These are phyloP conservation scores for Antennarius striatus DNA, from an alignment of 2,113 vertebrate species.

Conservation along the genomic window DNA sequence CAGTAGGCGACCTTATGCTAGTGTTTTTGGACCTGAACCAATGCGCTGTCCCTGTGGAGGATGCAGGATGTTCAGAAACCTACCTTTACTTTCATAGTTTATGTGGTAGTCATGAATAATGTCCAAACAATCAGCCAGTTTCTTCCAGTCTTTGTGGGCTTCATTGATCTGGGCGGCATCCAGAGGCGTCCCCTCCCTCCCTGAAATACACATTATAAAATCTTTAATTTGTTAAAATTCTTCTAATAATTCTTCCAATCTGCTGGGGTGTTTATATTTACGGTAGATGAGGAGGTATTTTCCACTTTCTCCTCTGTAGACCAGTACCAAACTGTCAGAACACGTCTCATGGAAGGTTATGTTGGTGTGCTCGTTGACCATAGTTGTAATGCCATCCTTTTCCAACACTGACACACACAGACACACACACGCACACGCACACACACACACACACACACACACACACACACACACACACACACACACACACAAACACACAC, in stretches of 20 bases:
- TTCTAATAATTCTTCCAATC: no score
- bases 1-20: no score
- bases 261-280: slow-evolving; percentile 12
- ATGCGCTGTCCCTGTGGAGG: no score
- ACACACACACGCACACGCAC: no score
- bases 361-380: accelerated
- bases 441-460: no score
- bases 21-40: no score
- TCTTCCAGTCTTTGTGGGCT: accelerated
- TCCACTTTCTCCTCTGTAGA: accelerated
- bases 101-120: neutral
- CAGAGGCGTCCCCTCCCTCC: neutral
- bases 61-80: neutral
- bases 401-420: neutral
- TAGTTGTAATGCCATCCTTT: accelerated
- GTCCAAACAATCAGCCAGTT: slow-evolving; percentile 11
- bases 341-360: slow-evolving; percentile 1
- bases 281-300: slow-evolving; percentile 1
- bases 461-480: no score
- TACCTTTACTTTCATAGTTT: slow-evolving; percentile 3
- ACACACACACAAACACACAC: no score
- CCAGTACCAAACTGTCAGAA: neutral
- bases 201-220: slow-evolving; percentile 5
- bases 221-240: no score
- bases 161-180: neutral